A percentile compares a stretch with the other conserved stretches of the same genome.
These are phyloP conservation scores for Phalacrocorax aristotelis DNA, from an alignment of 2,113 vertebrate species.

Conservation along the genomic window DNA sequence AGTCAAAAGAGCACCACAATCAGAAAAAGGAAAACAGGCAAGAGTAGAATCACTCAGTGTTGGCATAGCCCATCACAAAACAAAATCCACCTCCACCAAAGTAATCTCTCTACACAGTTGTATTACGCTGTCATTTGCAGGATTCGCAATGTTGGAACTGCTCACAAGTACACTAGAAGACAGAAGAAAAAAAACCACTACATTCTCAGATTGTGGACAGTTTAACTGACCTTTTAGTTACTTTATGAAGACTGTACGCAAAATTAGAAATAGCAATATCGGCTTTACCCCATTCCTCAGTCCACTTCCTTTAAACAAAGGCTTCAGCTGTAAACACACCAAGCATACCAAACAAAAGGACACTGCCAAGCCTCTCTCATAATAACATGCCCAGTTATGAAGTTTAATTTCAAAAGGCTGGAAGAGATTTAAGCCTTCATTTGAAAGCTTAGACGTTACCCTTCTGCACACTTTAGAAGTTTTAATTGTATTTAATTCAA, in stretches of 20 bases:
- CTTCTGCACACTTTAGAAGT: neutral
- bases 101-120: neutral
- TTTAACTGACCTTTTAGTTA: neutral
- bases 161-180: neutral
- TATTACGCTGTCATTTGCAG: neutral
- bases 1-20: neutral
- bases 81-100: neutral
- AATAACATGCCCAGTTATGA: neutral
- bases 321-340: slow-evolving; percentile 4
- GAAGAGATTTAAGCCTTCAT: neutral
- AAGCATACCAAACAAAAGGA: neutral
- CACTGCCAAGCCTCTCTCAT: neutral
- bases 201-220: neutral
- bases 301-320: slow-evolving; percentile 17
- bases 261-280: neutral
- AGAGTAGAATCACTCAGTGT: neutral
- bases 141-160: neutral
- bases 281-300: neutral
- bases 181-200: neutral
- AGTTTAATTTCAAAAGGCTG: neutral
- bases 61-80: neutral
- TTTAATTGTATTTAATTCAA: neutral
- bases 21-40: neutral
- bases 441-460: neutral
- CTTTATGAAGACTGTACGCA: neutral